Evolutionary conservation across 2,113 vertebrate species (phyloP).

Genomic region (Psilopogon haemacephalus): DNA sequence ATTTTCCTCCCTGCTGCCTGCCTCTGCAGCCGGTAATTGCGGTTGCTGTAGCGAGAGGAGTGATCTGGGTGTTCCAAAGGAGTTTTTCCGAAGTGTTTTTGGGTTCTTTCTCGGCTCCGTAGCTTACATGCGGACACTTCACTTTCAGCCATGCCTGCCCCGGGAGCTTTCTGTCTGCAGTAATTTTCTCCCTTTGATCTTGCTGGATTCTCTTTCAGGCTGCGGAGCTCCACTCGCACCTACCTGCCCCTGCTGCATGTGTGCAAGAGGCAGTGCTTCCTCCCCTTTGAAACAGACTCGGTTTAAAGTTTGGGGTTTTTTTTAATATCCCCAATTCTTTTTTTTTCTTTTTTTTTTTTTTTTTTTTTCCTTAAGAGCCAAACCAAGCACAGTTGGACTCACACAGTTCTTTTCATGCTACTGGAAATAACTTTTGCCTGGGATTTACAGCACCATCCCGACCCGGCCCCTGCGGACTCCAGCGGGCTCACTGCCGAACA

Average conservation of each 20-base stretch:
- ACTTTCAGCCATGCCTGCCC: constrained; percentile 52
- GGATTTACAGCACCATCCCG: constrained; percentile 53
- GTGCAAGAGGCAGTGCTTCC: neutral
- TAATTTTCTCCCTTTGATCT: constrained; percentile 70
- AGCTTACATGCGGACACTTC: constrained; percentile 53
- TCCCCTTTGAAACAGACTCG: too few species aligned
- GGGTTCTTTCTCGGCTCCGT: constrained; percentile 27
- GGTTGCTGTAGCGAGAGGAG: neutral
- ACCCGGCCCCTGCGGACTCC: constrained; percentile 48
- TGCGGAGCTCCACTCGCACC: constrained; percentile 61
- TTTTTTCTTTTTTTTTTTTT: neutral
- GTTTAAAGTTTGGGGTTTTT: too few species aligned
- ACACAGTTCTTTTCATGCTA: constrained; percentile 30
- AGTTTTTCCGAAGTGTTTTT: constrained; percentile 13
- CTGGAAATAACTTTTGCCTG: constrained; percentile 54
- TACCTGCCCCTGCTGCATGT: constrained; percentile 63
- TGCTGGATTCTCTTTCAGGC: constrained; percentile 59
- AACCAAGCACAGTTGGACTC: neutral
- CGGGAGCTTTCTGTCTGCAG: constrained; percentile 24
- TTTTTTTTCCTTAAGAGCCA: neutral
- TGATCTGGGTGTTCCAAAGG: neutral
- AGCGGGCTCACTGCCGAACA: constrained; percentile 60
- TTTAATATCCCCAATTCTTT: too few species aligned
- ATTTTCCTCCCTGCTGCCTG: neutral
- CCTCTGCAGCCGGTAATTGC: neutral